Percentiles rank a stretch among this genome's conserved stretches.
phyloP scores from a whole-genome alignment of 2,797 vertebrate genomes.

The Microhierax caerulescens region DNA sequence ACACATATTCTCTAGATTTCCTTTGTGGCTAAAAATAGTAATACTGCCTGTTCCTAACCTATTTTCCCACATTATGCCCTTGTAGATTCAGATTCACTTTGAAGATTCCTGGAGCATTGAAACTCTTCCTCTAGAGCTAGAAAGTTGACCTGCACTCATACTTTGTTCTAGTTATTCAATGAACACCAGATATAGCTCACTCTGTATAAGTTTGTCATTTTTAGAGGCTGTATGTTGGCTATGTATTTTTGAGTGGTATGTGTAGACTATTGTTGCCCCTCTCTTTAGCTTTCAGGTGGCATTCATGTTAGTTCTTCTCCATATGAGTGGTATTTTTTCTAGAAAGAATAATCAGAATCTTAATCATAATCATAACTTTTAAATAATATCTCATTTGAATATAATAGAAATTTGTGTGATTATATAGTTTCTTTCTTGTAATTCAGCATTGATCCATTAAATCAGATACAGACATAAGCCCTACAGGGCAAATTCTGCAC shows the following conservation, averaged over 20 bases:
- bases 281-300: neutral
- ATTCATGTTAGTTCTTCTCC: neutral
- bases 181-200: neutral
- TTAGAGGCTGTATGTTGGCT: neutral
- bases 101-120: slow-evolving; percentile 23
- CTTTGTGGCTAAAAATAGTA: slow-evolving; percentile 28
- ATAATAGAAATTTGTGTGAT: neutral
- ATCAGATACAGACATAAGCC: neutral
- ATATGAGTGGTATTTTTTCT: neutral
- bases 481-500: neutral
- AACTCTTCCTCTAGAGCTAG: neutral
- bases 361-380: neutral
- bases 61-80: slow-evolving; percentile 29
- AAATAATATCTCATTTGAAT: neutral
- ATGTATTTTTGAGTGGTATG: neutral
- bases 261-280: neutral
- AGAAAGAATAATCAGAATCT: neutral
- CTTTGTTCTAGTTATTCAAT: neutral
- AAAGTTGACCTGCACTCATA: neutral
- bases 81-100: slow-evolving; percentile 30
- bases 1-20: slow-evolving; percentile 31
- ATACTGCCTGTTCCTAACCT: slow-evolving; percentile 39
- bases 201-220: neutral
- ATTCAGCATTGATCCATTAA: neutral
- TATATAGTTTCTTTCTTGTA: neutral